Percentiles rank a stretch among this genome's conserved stretches.
Conservation (phyloP, 2,113 vertebrate genomes). For the Otus sunia region DNA sequence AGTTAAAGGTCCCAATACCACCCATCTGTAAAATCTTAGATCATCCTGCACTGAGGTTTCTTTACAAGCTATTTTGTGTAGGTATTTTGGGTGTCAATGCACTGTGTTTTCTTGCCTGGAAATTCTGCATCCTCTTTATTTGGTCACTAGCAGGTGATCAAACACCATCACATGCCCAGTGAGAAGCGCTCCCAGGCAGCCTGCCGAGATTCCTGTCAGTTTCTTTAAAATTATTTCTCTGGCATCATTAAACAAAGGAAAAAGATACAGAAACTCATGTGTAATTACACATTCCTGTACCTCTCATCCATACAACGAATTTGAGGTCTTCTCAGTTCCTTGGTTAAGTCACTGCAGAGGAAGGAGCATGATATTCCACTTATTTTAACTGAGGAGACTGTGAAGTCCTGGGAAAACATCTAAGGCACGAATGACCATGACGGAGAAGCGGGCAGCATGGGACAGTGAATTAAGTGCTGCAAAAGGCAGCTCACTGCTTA, state of each 20-base stretch:
- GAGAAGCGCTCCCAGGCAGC: not conserved
- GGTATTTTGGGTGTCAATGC: not conserved
- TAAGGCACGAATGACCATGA: not conserved
- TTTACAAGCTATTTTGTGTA: not conserved
- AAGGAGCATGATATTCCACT: not conserved
- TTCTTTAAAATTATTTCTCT: not conserved
- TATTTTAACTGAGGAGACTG: not conserved
- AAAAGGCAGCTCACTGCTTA: not conserved
- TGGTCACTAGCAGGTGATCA: not conserved
- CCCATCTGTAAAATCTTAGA: not conserved
- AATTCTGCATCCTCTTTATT: not conserved
- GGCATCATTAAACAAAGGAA: not conserved
- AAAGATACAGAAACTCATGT: not conserved
- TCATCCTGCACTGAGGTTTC: not conserved
- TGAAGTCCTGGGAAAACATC: not conserved
- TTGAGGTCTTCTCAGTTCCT: not conserved
- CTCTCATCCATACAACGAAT: not conserved
- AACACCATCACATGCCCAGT: not conserved
- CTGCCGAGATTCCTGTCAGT: not conserved
- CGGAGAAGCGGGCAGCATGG: accelerated
- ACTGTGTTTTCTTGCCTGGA: not conserved
- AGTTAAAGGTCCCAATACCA: not conserved
- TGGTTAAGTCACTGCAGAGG: not conserved
- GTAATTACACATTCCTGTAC: not conserved
- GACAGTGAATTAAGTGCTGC: not conserved